Percentiles rank a stretch among this genome's conserved stretches.
These are phyloP conservation scores for Scortum barcoo DNA, from an alignment of 2,113 vertebrate genomes.

Conservation along the genomic window DNA sequence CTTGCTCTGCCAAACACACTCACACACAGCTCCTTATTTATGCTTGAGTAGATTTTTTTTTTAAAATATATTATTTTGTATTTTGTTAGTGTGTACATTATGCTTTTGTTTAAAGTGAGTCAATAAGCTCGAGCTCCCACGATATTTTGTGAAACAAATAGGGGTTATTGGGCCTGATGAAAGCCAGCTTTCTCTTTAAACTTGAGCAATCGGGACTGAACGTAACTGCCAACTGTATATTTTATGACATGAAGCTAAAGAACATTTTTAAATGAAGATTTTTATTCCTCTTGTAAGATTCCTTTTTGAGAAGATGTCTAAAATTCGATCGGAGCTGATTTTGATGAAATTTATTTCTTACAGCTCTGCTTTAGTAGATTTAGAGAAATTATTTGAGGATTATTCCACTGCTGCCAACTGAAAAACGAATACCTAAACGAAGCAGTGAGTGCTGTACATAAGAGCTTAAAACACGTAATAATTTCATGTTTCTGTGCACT, in stretches of 20 bases:
- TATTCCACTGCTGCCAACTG: slow-evolving; percentile 44
- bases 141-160: slow-evolving; percentile 24
- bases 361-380: slow-evolving; percentile 33
- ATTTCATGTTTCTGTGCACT: slow-evolving; percentile 80
- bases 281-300: slow-evolving; percentile 59
- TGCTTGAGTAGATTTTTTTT: slow-evolving; percentile 48
- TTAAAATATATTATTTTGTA: slow-evolving; percentile 6
- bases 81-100: slow-evolving; percentile 61
- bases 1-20: slow-evolving; percentile 42
- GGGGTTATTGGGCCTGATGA: slow-evolving; percentile 33
- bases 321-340: slow-evolving; percentile 51
- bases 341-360: slow-evolving; percentile 47
- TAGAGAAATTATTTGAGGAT: slow-evolving; percentile 42
- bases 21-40: slow-evolving; percentile 66
- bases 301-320: slow-evolving; percentile 44
- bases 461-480: slow-evolving; percentile 58
- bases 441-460: slow-evolving; percentile 72
- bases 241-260: slow-evolving; percentile 56
- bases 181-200: slow-evolving; percentile 58
- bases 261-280: slow-evolving; percentile 37
- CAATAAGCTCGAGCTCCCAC: slow-evolving; percentile 40
- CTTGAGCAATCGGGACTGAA: slow-evolving; percentile 36
- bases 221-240: slow-evolving; percentile 54
- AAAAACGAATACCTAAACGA: slow-evolving; percentile 32
- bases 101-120: slow-evolving; percentile 37